Percentiles rank a stretch among this genome's conserved stretches.
phyloP scores from a whole-genome alignment of 2,113 vertebrate species.

The Chroicocephalus ridibundus region DNA sequence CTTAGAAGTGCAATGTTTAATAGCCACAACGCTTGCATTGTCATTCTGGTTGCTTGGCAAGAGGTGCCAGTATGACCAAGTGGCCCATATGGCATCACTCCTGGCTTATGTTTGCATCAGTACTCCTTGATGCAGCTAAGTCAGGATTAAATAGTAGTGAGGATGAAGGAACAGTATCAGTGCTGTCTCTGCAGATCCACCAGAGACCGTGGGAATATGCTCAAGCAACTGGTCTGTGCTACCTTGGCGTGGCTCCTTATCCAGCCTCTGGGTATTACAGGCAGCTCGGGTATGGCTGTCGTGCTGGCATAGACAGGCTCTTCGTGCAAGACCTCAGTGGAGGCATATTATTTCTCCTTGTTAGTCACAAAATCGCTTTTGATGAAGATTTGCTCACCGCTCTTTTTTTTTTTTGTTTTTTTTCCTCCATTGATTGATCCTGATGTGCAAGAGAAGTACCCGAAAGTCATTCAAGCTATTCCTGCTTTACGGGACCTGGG shows the following conservation, averaged over 20 bases:
- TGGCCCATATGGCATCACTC: not conserved
- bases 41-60: not conserved
- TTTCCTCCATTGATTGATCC: not conserved
- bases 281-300: not conserved
- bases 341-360: not conserved
- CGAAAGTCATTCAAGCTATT: not conserved
- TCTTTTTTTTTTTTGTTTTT: not conserved
- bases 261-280: not conserved
- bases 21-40: not conserved
- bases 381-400: not conserved
- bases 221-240: not conserved
- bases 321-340: not conserved
- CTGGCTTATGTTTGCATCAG: not conserved
- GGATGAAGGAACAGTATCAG: not conserved
- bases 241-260: not conserved
- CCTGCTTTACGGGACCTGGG: fast-evolving
- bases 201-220: not conserved
- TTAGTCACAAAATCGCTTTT: not conserved
- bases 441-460: not conserved
- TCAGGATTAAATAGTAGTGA: not conserved
- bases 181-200: not conserved
- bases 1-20: not conserved
- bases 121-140: not conserved
- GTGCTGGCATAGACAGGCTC: not conserved
- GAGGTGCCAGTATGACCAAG: not conserved